phyloP scores from a whole-genome alignment of 1,140 invertebrate species.

The Drosophila ironensis region DNA sequence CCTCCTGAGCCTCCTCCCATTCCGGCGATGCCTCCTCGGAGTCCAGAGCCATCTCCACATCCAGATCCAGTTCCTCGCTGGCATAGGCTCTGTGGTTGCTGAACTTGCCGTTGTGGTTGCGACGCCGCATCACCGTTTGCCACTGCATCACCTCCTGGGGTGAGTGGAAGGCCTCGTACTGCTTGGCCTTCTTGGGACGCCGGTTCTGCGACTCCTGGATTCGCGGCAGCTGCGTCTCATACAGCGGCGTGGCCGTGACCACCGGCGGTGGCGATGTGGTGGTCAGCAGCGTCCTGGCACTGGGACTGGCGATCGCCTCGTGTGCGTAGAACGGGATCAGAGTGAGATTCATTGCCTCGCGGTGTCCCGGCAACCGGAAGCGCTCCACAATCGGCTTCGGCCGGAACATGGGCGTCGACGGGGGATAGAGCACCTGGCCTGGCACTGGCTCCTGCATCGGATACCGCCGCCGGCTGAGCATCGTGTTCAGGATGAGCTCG shows the following conservation, averaged over 20 bases:
- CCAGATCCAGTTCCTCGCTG: slow-evolving; percentile 2
- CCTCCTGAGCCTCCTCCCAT: not conserved
- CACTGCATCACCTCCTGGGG: slow-evolving; percentile 70
- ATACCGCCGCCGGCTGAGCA: slow-evolving; percentile 62
- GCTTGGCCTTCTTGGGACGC: slow-evolving; percentile 58
- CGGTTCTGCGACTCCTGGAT: slow-evolving; percentile 24
- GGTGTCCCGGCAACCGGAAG: slow-evolving; percentile 47
- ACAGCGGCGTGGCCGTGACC: slow-evolving; percentile 11
- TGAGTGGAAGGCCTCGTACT: slow-evolving; percentile 62
- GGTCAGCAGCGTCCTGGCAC: not conserved
- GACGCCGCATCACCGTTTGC: slow-evolving; percentile 26
- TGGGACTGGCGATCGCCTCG: slow-evolving; percentile 54
- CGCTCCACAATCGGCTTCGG: slow-evolving; percentile 70
- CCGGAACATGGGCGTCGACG: slow-evolving; percentile 67
- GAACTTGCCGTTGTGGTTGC: not conserved
- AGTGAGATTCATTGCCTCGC: slow-evolving; percentile 56
- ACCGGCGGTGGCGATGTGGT: not conserved
- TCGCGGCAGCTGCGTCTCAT: slow-evolving; percentile 43
- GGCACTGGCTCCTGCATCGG: slow-evolving; percentile 78
- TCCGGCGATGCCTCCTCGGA: not conserved
- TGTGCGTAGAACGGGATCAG: slow-evolving; percentile 76
- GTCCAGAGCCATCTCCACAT: not conserved
- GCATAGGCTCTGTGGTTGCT: slow-evolving; percentile 38
- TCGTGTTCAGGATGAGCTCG: slow-evolving; percentile 65
- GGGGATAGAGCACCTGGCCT: slow-evolving; percentile 67